phyloP scores from a whole-genome alignment of 2,888 invertebrate genomes.

The Agonopterix heracliana region DNA sequence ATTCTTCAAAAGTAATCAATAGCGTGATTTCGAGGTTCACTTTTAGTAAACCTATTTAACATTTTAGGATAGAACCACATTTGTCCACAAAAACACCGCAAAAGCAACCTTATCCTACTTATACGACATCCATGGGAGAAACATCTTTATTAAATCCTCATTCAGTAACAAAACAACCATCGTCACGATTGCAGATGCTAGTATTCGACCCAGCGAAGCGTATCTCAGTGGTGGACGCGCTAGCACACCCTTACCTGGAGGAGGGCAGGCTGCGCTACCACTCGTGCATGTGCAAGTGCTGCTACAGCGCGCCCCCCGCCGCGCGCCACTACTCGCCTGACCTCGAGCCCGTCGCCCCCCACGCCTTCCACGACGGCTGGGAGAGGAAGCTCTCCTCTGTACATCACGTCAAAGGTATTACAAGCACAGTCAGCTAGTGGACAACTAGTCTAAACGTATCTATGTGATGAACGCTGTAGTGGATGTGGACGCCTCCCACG shows the following conservation, averaged over 20 bases:
- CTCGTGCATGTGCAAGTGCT: slow-evolving; percentile 99
- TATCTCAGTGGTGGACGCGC: slow-evolving; percentile 94
- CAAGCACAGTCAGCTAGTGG: slow-evolving; percentile 80
- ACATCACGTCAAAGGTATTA: slow-evolving; percentile 94
- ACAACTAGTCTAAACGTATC: slow-evolving; percentile 98
- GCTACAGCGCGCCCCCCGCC: slow-evolving; percentile 79
- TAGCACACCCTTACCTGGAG: slow-evolving; percentile 97
- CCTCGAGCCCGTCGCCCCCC: slow-evolving; percentile 93
- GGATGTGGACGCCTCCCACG: slow-evolving; percentile 94
- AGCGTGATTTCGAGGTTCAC: no score
- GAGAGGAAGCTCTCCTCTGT: slow-evolving; percentile 95
- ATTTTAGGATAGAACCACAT: no score
- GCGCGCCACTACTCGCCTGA: slow-evolving; percentile 91
- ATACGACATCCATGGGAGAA: no score
- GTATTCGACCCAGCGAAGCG: slow-evolving; percentile 98
- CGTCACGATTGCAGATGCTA: slow-evolving; percentile 97
- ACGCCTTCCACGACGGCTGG: slow-evolving; percentile 97
- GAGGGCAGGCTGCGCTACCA: slow-evolving; percentile 99
- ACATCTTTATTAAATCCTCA: no score
- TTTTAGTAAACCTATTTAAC: no score
- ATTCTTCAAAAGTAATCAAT: no score
- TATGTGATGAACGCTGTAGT: slow-evolving; percentile 94
- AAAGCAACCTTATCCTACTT: no score
- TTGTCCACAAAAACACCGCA: no score
- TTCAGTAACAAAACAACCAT: no score